Percentiles rank a stretch among this genome's conserved stretches.
Conservation (phyloP, 2,113 vertebrate genomes). For the Sceloporus tristichus region DNA sequence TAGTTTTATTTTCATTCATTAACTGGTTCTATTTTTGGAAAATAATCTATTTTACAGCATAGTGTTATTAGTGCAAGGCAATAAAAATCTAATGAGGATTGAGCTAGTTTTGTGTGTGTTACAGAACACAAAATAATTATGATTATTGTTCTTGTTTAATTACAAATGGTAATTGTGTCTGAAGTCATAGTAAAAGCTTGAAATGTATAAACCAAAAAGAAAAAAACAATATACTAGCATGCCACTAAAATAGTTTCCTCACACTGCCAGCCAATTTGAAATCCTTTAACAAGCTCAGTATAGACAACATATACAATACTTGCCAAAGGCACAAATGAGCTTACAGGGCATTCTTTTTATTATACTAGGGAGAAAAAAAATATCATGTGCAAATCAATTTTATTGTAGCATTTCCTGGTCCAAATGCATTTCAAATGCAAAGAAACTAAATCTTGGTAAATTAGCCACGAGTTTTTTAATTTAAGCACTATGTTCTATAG, state of each 20-base stretch:
- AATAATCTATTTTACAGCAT: slow-evolving; percentile 45
- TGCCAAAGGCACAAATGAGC: slow-evolving; percentile 60
- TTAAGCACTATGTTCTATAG: slow-evolving; percentile 25
- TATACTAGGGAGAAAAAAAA: slow-evolving; percentile 32
- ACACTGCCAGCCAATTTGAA: slow-evolving; percentile 58
- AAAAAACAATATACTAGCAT: slow-evolving; percentile 59
- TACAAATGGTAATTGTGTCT: slow-evolving; percentile 64
- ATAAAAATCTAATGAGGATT: slow-evolving; percentile 55
- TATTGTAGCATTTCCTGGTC: slow-evolving; percentile 59
- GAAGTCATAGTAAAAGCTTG: slow-evolving; percentile 63
- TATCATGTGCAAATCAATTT: slow-evolving; percentile 45
- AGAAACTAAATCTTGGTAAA: slow-evolving; percentile 49
- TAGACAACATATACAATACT: slow-evolving; percentile 48
- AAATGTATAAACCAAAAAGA: slow-evolving; percentile 63
- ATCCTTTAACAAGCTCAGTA: slow-evolving; percentile 59
- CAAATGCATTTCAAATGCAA: slow-evolving; percentile 50
- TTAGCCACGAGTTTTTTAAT: slow-evolving; percentile 16
- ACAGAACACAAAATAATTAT: slow-evolving; percentile 52
- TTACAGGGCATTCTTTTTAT: slow-evolving; percentile 51
- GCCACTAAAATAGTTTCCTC: slow-evolving; percentile 61
- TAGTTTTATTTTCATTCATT: slow-evolving; percentile 31
- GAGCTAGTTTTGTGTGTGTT: slow-evolving; percentile 50
- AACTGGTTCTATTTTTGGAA: slow-evolving; percentile 47
- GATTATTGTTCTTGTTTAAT: slow-evolving; percentile 63
- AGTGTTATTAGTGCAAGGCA: slow-evolving; percentile 39